Evolutionary conservation across 2,888 invertebrate genomes (phyloP).

Genomic region (Odiellus spinosus): DNA sequence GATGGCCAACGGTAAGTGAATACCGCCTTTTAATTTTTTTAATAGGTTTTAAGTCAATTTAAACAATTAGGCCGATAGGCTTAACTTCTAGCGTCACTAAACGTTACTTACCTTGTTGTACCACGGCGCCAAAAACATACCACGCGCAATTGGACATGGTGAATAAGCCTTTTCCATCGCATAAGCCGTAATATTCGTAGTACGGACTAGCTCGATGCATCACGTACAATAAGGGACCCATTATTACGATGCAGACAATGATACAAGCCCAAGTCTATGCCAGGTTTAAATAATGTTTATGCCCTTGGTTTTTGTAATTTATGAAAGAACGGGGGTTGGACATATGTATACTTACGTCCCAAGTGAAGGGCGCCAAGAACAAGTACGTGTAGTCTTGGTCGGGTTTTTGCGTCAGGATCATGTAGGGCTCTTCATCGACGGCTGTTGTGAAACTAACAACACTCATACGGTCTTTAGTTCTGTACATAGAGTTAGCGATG

Average conservation of each 20-base stretch:
- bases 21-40: constrained; percentile 46
- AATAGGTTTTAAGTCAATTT: not conserved
- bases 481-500: constrained; percentile 44
- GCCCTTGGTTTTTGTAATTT: no score
- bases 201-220: constrained; percentile 57
- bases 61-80: not conserved
- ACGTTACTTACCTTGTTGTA: constrained; percentile 61
- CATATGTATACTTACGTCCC: constrained; percentile 31
- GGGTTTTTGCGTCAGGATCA: constrained; percentile 61
- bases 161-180: constrained; percentile 34
- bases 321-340: no score
- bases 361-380: constrained; percentile 62
- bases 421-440: constrained; percentile 59
- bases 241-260: constrained; percentile 50
- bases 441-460: constrained; percentile 58
- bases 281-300: no score
- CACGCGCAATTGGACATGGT: constrained; percentile 48
- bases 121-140: constrained; percentile 76
- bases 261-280: constrained; percentile 67
- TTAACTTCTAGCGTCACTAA: not conserved
- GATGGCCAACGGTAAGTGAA: constrained; percentile 66
- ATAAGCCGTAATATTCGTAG: constrained; percentile 40
- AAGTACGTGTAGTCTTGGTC: constrained; percentile 62
- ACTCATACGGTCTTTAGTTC: constrained; percentile 36
- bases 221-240: constrained; percentile 58